Conservation (phyloP, 2,797 vertebrate genomes). For the Amphiprion clarkii region DNA sequence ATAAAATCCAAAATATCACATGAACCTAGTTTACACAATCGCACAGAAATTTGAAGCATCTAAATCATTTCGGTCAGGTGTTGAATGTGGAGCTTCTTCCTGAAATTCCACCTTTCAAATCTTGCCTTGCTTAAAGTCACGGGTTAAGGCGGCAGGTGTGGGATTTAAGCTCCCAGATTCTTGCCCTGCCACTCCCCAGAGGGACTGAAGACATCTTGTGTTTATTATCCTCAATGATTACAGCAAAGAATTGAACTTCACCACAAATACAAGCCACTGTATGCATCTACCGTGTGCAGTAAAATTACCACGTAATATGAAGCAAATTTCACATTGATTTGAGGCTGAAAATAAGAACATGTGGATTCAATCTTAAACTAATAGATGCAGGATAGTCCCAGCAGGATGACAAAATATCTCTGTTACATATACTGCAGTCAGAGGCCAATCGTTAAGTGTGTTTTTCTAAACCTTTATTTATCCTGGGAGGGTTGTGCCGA, state of each 20-base stretch:
- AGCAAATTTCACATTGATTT: constrained; percentile 52
- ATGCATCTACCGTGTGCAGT: constrained; percentile 5
- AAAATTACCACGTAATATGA: constrained; percentile 21
- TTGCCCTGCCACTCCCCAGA: background rate
- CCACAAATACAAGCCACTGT: constrained; percentile 11
- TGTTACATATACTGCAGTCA: constrained; percentile 33
- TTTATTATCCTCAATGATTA: constrained; percentile 43
- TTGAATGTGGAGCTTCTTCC: constrained; percentile 76
- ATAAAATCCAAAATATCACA: constrained; percentile 40
- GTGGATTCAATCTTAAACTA: constrained; percentile 52
- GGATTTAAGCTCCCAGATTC: constrained; percentile 3
- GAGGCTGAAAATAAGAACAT: constrained; percentile 36
- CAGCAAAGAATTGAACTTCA: background rate
- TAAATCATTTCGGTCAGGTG: constrained; percentile 71
- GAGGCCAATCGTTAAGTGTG: constrained; percentile 38
- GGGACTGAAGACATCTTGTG: constrained; percentile 16
- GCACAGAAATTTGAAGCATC: constrained; percentile 51
- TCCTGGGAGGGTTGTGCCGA: constrained; percentile 41
- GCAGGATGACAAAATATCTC: constrained; percentile 38
- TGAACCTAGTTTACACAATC: constrained; percentile 35
- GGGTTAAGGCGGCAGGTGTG: constrained; percentile 37
- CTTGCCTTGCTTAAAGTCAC: constrained; percentile 52
- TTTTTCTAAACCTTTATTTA: constrained; percentile 55
- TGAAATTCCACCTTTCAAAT: constrained; percentile 75
- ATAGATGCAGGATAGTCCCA: constrained; percentile 45